Conservation (phyloP, 2,797 vertebrate species). For the Gallinago solitaria region DNA sequence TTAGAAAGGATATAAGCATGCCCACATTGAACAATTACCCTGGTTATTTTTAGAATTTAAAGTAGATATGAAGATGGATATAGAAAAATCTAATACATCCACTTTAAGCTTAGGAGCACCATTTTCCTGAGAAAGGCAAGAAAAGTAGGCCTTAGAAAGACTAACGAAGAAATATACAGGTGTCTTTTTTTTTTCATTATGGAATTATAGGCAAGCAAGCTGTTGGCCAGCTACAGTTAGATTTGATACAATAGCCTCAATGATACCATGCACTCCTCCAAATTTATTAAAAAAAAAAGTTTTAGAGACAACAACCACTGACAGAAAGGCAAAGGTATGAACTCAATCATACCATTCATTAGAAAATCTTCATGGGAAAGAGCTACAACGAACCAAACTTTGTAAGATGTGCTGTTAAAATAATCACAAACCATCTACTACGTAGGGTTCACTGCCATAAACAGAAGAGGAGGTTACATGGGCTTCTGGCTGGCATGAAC, state of each 20-base stretch:
- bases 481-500: not conserved
- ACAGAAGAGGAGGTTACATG: not conserved
- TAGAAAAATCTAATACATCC: not conserved
- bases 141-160: not conserved
- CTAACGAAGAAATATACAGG: not conserved
- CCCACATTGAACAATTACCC: not conserved
- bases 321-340: not conserved
- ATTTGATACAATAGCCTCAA: not conserved
- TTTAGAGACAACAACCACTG: not conserved
- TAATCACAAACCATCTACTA: not conserved
- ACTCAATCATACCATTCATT: not conserved
- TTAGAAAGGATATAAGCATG: not conserved
- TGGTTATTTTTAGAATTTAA: not conserved
- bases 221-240: not conserved
- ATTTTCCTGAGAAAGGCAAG: not conserved
- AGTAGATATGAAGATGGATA: not conserved
- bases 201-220: not conserved
- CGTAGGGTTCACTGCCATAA: not conserved
- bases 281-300: not conserved
- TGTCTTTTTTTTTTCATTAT: not conserved
- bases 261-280: not conserved
- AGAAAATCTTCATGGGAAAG: not conserved
- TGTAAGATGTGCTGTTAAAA: not conserved
- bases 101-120: not conserved
- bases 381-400: not conserved